Base-by-base conservation (phyloP, 2,797 vertebrate species). In the Luscinia megarhynchos region DNA sequence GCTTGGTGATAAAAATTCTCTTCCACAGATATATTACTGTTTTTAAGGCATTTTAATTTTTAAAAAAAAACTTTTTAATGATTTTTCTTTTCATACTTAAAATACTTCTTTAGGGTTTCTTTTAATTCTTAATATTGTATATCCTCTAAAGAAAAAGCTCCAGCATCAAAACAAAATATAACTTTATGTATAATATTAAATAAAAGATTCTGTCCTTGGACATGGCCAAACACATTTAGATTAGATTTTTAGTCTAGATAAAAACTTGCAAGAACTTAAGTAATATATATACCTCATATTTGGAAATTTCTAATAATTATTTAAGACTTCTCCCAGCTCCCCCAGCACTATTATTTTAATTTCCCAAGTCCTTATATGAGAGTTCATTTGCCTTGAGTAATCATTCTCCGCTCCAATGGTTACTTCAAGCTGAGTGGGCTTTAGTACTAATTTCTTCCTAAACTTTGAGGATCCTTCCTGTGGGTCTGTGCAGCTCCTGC, bases 401-500 rank as follows among this genome's bases (percentile, higher is more conserved):
- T 94, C 45, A 32, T 68, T 83, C 89, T 94, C 36, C 6, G 62
- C 87, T 97, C 87, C 94, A 89, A 6, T 46, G 73, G 82, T 73
- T 86, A 75, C 63, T 95, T 95, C 87, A 92, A 91, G 93, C 45
- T 91, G 84, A 96, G 59, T 91, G 91, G 68, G 17, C 82, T 95
- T 95, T 89, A 75, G 87, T 91, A 53, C 90, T 91, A 89, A 94
- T 95, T 95, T 94, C 66, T 96, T 89, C 92, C 92, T 89, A 50
- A 95, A 83, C 86, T 90, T 93, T 89, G 91, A 91, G 73, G 82
- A 84, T 91, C 67, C 84, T 93, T 95, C 78, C 92, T 85, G 92
- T 89, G 93, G 76, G 66, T 86, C 84, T 75, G 54, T 53, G 83
- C 34, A 58, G 62, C 84, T 76, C 89, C 91, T 15, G 92, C 94